Base-by-base conservation (phyloP, 2,888 invertebrate species). In the Perdita meconis region DNA sequence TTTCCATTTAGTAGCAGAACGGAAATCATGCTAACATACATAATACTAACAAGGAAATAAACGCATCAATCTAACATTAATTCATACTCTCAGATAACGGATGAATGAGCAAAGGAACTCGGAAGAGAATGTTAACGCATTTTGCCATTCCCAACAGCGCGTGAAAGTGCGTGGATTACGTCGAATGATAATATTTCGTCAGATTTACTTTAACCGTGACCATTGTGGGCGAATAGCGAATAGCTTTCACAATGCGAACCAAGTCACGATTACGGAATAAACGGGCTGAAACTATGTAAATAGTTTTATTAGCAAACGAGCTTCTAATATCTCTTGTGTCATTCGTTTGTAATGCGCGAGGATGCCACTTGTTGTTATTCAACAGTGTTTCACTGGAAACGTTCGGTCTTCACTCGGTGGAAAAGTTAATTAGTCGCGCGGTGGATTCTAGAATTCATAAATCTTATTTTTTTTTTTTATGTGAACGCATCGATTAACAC, bases 111-210 rank as follows among this genome's bases (percentile, higher is more conserved):
- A 30, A 30, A 30, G 6, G 6, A 30, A 30, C 30, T 30, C 30
- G 3, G 6, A 30, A 30, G 0, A 2, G 19, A 34, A 36, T 16
- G 22, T 24, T 10, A n/a, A n/a, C n/a, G n/a, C n/a, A n/a, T n/a
- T n/a, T n/a, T n/a, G n/a, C n/a, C n/a, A n/a, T n/a, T n/a, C n/a
- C n/a, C 13, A 12, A 13, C 10, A 50, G 6, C 30, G 5, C 34
- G 50, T 16, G 63, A 65, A 51, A 66, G 36, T 38, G 24, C 38
- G 51, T 42, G 34, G 13, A 65, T 59, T 75, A 70, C 36, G 40
- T 53, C 19, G 40, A 77, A 66, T 67, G 60, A 63, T 51, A 56
- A 61, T 16, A 50, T 60, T 64, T 44, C 22, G 8, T 65, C n/a
- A 51, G 26, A 36, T 60, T 50, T 36, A n/a, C 16, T 24, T 34